Base-by-base conservation (phyloP, 2,113 vertebrate species). In the Tachycineta bicolor region DNA sequence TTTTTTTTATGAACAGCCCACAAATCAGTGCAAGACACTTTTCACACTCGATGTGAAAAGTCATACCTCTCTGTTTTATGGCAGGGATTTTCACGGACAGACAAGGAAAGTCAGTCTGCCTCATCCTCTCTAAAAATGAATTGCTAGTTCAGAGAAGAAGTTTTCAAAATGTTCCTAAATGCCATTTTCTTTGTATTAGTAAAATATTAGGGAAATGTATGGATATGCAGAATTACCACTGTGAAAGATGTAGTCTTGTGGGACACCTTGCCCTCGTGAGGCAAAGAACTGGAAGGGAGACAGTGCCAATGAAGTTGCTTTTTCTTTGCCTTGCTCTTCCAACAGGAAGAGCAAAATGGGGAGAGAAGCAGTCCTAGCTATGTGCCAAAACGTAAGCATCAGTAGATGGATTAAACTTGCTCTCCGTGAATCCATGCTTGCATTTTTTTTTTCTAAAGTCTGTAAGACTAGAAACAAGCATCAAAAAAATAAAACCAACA, bases 1-100 rank as follows among this genome's bases (percentile, higher is more conserved):
- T 82, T 37, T n/a, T n/a, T n/a, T n/a, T 89, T 86, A 67, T 95
- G 71, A 91, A 74, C 59, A 87, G 46, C 79, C 88, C 92, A 34
- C 83, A 87, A 97, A 86, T 90, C 65, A 58, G 33, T 23, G 8
- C 39, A 50, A 84, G 76, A 44, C 1, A 11, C 9, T 11, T 63
- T 89, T 90, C 46, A 39, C 5, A 1, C 64, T 90, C 16, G 3
- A 23, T 65, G 31, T 86, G 73, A 79, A 68, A 83, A 46, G 34
- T 29, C 29, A 29, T 55, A 25, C 33, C n/a, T 52, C 33, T 79
- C 64, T 1, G 3, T 25, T 43, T 76, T 15, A 11, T 65, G 47
- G 49, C 47, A 63, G 55, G 44, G 39, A 9, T 74, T 68, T 84
- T 70, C 56, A 65, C 28, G 49, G 26, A 21, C 33, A 62, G 56